Evolutionary conservation across 2,797 vertebrate genomes (phyloP), one percentile per base, ranked within the genome.

Genomic region (Phoeniculus purpureus): DNA sequence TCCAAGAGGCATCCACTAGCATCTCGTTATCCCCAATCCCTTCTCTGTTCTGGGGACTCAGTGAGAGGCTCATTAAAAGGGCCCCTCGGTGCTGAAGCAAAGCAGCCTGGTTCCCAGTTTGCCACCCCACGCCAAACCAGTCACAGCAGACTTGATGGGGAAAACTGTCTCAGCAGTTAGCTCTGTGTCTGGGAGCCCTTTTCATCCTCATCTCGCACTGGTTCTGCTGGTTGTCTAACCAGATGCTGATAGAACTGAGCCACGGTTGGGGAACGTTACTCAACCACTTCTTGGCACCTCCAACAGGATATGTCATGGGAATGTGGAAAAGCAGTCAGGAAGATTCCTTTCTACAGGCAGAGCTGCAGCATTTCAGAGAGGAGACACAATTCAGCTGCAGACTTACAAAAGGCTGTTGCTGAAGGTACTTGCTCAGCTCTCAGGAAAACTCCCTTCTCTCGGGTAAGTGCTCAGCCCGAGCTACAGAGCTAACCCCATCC

Each of bases 51-150:
- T 40, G 40, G 40, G 40, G 40, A 40, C 40, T 40, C 40, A 15
- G 10, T 48, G 20, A 48, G 21, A 48, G 48, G 18, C 56, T 75
- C 68, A 15, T 40, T 26, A 14, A 8, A 54, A 50, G 12, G 9
- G 14, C 11, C 22, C 12, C 37, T 27, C 50, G 15, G 16, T 21
- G 82, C 79, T 58, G 37, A 34, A 67, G 27, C 58, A 51, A 20
- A 31, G 58, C 56, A 75, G 29, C 56, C 31, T 43, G 3, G 9
- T 60, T 55, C 56, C 37, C 29, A 51, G 1, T 12, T 47, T 72
- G 37, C 22, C 40, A 34, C 25, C 0, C 0, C 13, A 19, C 1
- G 1, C 59, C 34, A 32, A 67, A 66, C 10, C 76, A 81, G 61
- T 8, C 11, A 5, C n/a, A 54, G 51, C 8, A 66, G 71, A 10